Evolutionary conservation across 1,140 invertebrate species (phyloP), one percentile per base, ranked within the genome.

Genomic region (Drosophila ironensis): DNA sequence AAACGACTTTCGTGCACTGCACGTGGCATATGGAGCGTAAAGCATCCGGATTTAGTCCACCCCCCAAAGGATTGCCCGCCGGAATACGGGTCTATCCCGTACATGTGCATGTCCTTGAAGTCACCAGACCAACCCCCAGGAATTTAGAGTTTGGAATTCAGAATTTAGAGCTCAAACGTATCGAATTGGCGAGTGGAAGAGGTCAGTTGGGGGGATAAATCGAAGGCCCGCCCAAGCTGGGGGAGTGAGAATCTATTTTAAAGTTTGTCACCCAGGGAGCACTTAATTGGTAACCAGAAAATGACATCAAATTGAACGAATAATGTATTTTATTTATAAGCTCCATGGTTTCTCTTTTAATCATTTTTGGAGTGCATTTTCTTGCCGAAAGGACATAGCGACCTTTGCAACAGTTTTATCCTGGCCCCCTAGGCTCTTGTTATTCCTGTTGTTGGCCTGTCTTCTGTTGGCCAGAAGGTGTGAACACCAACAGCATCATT

Each of bases 1-100:
- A 77, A 82, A 82, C 75, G 77, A 73, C 72, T 78, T 73, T 59
- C 41, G 75, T 57, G 46, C 71, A 59, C 63, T 57, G 78, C 78
- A 84, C 78, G 78, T 84, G 78, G 74, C 78, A 86, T 84, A 84
- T 84, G 78, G 78, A 86, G 80, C 78, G 78, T 84, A 86, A 84
- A 84, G 69, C 77, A 77, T 67, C 76, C 48, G 51, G 52, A 72
- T 75, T 71, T 42, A 17, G 42, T 28, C 59, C 46, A 16, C 30
- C 42, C 42, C n/a, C 53, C 19, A 54, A 56, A 48, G 53, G 53
- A 48, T 48, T 56, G 22, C 20, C 20, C 20, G 14, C 33, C 33
- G 16, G 12, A 7, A 22, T 22, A 22, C 20, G 5, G 5, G 5
- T 22, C 2, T 22, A 22, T 22, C n/a, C n/a, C n/a, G 5, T 37